A percentile compares a stretch with the other conserved stretches of the same genome.
These are phyloP conservation scores for fruit fly (Drosophila melanogaster) DNA, from an alignment of 1,140 invertebrate genomes.

Conservation along the genomic window Release_6_plus_ISO1_MT NT_033777.3:27748001-27748500, in stretches of 20 bases:
- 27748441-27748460: not conserved
- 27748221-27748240: slow-evolving; percentile 15
- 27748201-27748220: slow-evolving; percentile 54
- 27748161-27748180: slow-evolving; percentile 61
- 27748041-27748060: slow-evolving; percentile 25
- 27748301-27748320: slow-evolving; percentile 82
- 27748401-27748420: slow-evolving; percentile 26
- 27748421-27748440: not conserved
- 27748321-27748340: slow-evolving; percentile 64
- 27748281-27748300: slow-evolving; percentile 72
- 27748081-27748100: slow-evolving; percentile 58
- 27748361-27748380: slow-evolving; percentile 38
- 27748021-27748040: slow-evolving; percentile 50
- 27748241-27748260: slow-evolving; percentile 37
- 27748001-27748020: slow-evolving; percentile 59
- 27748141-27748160: slow-evolving; percentile 51
- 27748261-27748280: slow-evolving; percentile 52
- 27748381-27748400: slow-evolving; percentile 32
- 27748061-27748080: slow-evolving; percentile 69
- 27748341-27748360: slow-evolving; percentile 64
- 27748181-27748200: slow-evolving; percentile 44
- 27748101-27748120: slow-evolving; percentile 54
- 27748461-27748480: not conserved
- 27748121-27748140: slow-evolving; percentile 59
- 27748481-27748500: slow-evolving; percentile 1